phyloP scores from a whole-genome alignment of 1,140 invertebrate species.

The Psilanteris sp. region DNA sequence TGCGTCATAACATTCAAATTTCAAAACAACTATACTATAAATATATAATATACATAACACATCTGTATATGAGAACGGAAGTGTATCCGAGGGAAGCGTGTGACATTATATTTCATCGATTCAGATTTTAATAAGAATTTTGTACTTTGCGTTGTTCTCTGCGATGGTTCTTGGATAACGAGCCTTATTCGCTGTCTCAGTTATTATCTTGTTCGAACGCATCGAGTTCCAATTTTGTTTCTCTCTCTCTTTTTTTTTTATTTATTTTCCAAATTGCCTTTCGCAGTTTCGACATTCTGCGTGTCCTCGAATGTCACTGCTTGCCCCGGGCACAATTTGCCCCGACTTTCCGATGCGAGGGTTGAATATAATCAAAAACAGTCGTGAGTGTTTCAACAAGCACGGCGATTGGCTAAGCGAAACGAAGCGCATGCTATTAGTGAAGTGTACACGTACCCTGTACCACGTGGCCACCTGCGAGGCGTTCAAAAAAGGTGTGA shows the following conservation, averaged over 20 bases:
- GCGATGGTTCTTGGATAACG: no score
- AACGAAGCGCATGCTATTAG: conserved; percentile 77
- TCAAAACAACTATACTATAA: conserved; percentile 56
- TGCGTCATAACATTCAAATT: conserved; percentile 33
- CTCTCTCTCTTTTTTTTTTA: no score
- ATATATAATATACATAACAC: conserved; percentile 1
- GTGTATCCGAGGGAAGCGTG: conserved; percentile 15
- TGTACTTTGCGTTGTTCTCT: no score
- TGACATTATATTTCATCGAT: not conserved
- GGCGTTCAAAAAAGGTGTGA: conserved; percentile 75
- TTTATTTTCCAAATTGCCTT: no score
- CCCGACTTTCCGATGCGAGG: conserved; percentile 24
- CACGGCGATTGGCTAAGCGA: conserved; percentile 53
- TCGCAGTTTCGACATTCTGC: no score
- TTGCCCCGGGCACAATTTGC: conserved; percentile 39
- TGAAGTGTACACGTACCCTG: conserved; percentile 86
- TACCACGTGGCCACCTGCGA: conserved; percentile 89
- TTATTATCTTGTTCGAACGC: no score
- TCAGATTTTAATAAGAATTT: not conserved
- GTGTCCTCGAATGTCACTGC: no score
- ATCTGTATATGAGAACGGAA: conserved; percentile 1
- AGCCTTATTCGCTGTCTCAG: no score
- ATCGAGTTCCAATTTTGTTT: no score
- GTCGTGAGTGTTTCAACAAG: conserved; percentile 37
- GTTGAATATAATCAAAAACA: conserved; percentile 39